Evolutionary conservation across 2,888 invertebrate species (phyloP), one percentile per base, ranked within the genome.

Genomic region (Psylliodes chrysocephalus): DNA sequence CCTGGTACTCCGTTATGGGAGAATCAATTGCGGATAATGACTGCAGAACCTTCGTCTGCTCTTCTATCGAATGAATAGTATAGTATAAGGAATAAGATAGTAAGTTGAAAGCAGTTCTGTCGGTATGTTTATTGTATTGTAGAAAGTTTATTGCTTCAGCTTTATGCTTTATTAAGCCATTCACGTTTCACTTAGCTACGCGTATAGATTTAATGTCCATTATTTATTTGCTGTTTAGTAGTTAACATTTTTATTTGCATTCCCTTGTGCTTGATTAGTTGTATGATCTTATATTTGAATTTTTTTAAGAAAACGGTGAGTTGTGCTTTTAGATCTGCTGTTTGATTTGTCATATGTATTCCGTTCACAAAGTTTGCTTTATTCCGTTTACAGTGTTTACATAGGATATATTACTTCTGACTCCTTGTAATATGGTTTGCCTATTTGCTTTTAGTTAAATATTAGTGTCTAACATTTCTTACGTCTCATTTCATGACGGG

Each of bases 71-170:
- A n/a, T n/a, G n/a, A n/a, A n/a, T n/a, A n/a, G n/a, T n/a, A n/a
- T n/a, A n/a, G n/a, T n/a, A n/a, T n/a, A 33, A 35, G 51, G 64
- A 63, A 44, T 59, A 70, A 52, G 62, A 61, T 22, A 63, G 63
- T 22, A 72, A 59, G 64, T 60, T 69, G 42, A 69, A 56, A 28
- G 56, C 61, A 18, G 68, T 68, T 61, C 69, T 44, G 30, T 68
- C 67, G 3, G 71, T 70, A 49, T 69, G 68, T 30, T 69, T 69
- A 60, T 70, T 42, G 59, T 64, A 56, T 51, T 52, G 66, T 56
- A 56, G 5, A 51, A 68, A 38, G 38, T 18, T 44, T 61, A 64
- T 63, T 42, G 69, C 44, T 60, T 70, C 69, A 19, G 68, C 59
- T 38, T 68, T 62, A 60, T 67, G 69, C 42, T 69, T 62, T 53